Conservation (phyloP, 2,797 vertebrate species). For the Eospalax fontanierii region DNA sequence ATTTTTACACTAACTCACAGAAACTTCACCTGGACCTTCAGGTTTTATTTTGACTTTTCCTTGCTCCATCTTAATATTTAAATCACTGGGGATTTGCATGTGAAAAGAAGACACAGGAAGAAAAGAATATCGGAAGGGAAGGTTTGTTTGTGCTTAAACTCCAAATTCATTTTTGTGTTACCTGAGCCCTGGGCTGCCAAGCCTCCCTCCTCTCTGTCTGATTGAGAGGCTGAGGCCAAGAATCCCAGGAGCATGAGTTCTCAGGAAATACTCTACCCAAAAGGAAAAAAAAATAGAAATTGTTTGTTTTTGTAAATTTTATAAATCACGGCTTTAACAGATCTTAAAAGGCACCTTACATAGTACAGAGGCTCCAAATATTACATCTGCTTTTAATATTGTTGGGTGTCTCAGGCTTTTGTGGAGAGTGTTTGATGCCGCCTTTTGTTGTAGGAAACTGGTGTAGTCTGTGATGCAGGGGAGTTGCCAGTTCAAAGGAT, state of each 20-base stretch:
- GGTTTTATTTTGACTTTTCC: conserved; percentile 23
- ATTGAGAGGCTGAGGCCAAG: background rate
- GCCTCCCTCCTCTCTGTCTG: accelerated
- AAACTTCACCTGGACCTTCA: background rate
- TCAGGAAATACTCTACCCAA: conserved; percentile 24
- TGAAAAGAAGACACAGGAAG: background rate
- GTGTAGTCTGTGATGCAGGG: conserved; percentile 79
- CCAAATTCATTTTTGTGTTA: conserved; percentile 23
- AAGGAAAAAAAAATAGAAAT: conserved; percentile 61
- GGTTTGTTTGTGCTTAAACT: background rate
- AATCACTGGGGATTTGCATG: background rate
- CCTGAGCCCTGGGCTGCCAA: background rate
- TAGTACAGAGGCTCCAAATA: conserved; percentile 48
- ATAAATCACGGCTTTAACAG: conserved; percentile 70
- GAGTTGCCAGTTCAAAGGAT: conserved; percentile 86
- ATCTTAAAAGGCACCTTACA: conserved; percentile 73
- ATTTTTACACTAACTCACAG: background rate
- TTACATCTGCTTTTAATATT: conserved; percentile 85
- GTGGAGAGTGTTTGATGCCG: conserved; percentile 71
- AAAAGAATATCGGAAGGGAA: background rate
- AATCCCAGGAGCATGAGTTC: conserved; percentile 45
- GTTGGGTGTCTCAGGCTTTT: conserved; percentile 81
- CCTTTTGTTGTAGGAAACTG: conserved; percentile 82
- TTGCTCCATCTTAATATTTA: conserved; percentile 3
- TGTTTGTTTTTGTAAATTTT: conserved; percentile 80